Evolutionary conservation across 2,113 vertebrate genomes (phyloP).

Genomic region (Procavia capensis): DNA sequence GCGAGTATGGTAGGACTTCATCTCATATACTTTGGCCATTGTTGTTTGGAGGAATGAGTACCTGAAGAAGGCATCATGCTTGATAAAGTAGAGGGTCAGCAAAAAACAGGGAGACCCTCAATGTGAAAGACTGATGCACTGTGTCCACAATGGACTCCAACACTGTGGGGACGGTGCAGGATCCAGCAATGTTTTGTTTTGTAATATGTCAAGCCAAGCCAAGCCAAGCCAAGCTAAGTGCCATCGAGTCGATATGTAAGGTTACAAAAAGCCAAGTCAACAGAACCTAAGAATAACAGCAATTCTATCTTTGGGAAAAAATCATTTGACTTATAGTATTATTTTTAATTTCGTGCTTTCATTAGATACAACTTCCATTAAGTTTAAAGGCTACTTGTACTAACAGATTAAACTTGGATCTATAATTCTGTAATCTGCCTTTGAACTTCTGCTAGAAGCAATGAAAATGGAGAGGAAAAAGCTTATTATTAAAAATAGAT

Average conservation of each 20-base stretch:
- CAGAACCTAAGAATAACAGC: background rate
- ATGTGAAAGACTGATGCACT: background rate
- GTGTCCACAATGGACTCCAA: background rate
- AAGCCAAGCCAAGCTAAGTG: background rate
- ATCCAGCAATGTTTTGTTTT: too few species aligned
- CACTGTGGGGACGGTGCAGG: background rate
- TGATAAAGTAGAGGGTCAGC: background rate
- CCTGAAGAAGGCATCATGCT: background rate
- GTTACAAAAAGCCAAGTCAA: background rate
- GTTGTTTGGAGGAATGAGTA: background rate
- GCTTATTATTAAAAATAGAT: background rate
- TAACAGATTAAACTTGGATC: conserved; percentile 15
- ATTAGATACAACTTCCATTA: background rate
- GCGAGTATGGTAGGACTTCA: too few species aligned
- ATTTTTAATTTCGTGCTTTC: background rate
- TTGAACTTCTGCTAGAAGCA: background rate
- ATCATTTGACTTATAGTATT: background rate
- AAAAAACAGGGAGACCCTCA: background rate
- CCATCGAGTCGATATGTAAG: too few species aligned
- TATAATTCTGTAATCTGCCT: background rate
- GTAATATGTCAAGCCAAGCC: too few species aligned
- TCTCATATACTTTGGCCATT: background rate
- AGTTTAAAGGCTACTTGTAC: background rate
- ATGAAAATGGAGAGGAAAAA: background rate
- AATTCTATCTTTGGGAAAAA: background rate